These are phyloP conservation scores for Cynaeus angustus DNA, from an alignment of 2,888 invertebrate genomes.

Conservation along the genomic window DNA sequence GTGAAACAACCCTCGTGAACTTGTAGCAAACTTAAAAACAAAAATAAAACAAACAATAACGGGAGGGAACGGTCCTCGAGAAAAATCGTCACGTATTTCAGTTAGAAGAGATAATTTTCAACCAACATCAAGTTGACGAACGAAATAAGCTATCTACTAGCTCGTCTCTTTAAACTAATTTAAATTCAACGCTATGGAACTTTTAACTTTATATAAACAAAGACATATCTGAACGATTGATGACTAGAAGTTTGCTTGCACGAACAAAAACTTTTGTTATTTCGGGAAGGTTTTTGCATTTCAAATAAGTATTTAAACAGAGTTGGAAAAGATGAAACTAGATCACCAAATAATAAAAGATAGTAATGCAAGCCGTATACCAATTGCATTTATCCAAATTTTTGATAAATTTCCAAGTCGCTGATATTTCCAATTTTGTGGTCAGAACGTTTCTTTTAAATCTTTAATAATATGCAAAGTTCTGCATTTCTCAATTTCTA, in stretches of 20 bases:
- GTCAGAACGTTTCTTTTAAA: too few species aligned
- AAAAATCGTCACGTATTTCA: constrained; percentile 24
- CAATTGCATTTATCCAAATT: too few species aligned
- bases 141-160: constrained; percentile 6
- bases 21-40: constrained; percentile 1
- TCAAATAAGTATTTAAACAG: too few species aligned
- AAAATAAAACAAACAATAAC: constrained; percentile 17
- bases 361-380: too few species aligned
- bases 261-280: too few species aligned
- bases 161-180: constrained; percentile 48
- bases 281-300: too few species aligned
- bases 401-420: too few species aligned
- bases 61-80: constrained; percentile 7
- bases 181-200: constrained; percentile 55
- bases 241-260: constrained; percentile 52
- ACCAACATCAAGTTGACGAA: neutral
- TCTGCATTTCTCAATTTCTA: too few species aligned
- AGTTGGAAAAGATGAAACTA: too few species aligned
- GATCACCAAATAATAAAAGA: too few species aligned
- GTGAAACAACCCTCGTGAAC: constrained; percentile 3
- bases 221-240: constrained; percentile 57
- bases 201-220: constrained; percentile 49
- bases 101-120: constrained; percentile 20
- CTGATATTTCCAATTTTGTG: too few species aligned
- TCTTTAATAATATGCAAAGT: too few species aligned